A percentile compares a stretch with the other conserved stretches of the same genome.
These are phyloP conservation scores for Trematomus loennbergii DNA, from an alignment of 2,113 vertebrate genomes.

Conservation along the genomic window DNA sequence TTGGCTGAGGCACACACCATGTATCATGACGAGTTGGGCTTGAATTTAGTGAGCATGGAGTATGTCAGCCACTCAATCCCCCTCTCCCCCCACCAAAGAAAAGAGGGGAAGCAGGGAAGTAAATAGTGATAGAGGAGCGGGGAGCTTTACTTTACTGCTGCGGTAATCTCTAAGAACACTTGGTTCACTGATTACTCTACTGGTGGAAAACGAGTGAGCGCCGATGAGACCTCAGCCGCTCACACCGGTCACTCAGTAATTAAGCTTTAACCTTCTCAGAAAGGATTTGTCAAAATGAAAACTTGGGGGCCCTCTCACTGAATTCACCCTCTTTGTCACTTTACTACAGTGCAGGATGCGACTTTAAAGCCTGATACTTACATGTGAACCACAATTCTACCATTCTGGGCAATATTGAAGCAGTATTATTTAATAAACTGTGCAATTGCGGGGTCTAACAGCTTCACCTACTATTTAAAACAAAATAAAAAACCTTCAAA, in stretches of 20 bases:
- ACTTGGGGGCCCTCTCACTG: conserved; percentile 64
- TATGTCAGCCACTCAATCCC: conserved; percentile 29
- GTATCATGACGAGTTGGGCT: conserved; percentile 7
- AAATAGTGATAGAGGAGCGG: conserved; percentile 34
- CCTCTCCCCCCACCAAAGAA: not conserved
- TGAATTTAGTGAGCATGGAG: conserved; percentile 6
- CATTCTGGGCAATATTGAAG: not conserved
- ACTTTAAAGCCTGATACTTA: conserved; percentile 37
- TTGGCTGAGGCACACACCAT: conserved; percentile 3
- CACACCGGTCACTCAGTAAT: conserved; percentile 75
- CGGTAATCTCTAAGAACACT: conserved; percentile 77
- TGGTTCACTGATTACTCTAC: conserved; percentile 70
- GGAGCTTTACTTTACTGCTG: conserved; percentile 55
- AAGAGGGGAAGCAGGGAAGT: not conserved
- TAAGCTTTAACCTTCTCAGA: conserved; percentile 83
- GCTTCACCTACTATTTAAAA: conserved; percentile 15
- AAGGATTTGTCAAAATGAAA: conserved; percentile 84
- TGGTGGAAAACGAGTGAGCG: conserved; percentile 63
- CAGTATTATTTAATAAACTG: not conserved
- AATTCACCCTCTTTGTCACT: conserved; percentile 38
- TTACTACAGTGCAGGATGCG: conserved; percentile 15
- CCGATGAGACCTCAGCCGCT: conserved; percentile 67
- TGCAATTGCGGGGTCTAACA: not conserved
- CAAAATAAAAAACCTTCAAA: conserved; percentile 12
- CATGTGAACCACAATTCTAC: conserved; percentile 19